A percentile compares a stretch with the other conserved stretches of the same genome.
Evolutionary conservation across 2,797 vertebrate genomes (phyloP).

Genomic region (Dicrostonyx torquatus): DNA sequence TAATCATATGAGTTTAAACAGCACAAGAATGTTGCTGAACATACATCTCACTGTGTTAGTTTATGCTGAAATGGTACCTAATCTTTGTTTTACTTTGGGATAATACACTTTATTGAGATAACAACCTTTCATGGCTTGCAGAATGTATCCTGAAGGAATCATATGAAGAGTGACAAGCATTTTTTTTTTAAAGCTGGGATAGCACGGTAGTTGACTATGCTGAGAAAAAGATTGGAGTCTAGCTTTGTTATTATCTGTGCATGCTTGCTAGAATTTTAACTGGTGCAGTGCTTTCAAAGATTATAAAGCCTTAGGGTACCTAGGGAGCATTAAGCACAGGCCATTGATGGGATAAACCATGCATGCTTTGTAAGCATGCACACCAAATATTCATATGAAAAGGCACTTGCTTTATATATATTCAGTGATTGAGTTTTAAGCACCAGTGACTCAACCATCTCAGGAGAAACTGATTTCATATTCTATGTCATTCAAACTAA

Average conservation of each 20-base stretch:
- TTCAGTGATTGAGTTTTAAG: slow-evolving; percentile 65
- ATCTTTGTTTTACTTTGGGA: slow-evolving; percentile 46
- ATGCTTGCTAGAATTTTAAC: slow-evolving; percentile 72
- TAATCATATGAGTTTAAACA: neutral
- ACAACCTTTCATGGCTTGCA: neutral
- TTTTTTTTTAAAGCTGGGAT: slow-evolving; percentile 23
- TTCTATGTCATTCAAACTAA: slow-evolving; percentile 36
- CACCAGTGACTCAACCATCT: slow-evolving; percentile 1
- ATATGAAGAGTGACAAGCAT: neutral
- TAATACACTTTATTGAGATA: neutral
- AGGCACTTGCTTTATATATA: slow-evolving; percentile 47
- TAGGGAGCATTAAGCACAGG: slow-evolving; percentile 73
- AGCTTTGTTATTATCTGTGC: slow-evolving; percentile 59
- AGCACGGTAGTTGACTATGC: neutral
- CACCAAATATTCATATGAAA: slow-evolving; percentile 68
- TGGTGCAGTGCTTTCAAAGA: slow-evolving; percentile 73
- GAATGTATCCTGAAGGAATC: slow-evolving; percentile 29
- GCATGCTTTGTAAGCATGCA: slow-evolving; percentile 62
- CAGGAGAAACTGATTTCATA: slow-evolving; percentile 45
- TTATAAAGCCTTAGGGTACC: slow-evolving; percentile 65
- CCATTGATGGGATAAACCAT: slow-evolving; percentile 73
- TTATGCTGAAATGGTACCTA: neutral
- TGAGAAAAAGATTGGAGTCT: slow-evolving; percentile 9
- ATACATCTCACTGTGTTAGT: neutral
- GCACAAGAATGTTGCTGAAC: neutral